Conservation (phyloP, 2,113 vertebrate genomes). For the Cygnus atratus region DNA sequence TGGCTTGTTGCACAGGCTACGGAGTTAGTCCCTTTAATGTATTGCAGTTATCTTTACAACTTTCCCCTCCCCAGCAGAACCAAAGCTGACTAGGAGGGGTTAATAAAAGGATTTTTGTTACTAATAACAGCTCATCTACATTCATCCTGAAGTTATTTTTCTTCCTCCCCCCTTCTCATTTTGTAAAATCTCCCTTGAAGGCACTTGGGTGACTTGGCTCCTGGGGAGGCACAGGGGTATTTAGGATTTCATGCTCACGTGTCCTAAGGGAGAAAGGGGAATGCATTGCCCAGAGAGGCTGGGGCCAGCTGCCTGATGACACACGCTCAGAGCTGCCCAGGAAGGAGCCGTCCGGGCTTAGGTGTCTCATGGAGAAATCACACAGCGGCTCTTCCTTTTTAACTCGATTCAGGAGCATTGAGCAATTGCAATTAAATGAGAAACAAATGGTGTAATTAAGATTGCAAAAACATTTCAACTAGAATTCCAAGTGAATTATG, state of each 20-base stretch:
- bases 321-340: background rate
- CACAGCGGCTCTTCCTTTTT: background rate
- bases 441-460: slow-evolving; percentile 6
- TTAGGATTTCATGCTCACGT: background rate
- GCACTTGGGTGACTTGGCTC: background rate
- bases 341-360: background rate
- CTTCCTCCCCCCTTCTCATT: background rate
- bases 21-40: background rate
- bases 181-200: background rate
- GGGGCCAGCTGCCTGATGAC: background rate
- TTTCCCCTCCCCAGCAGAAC: background rate
- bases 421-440: background rate
- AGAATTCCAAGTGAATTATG: background rate
- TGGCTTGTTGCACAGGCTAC: background rate
- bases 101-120: background rate
- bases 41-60: background rate
- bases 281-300: background rate
- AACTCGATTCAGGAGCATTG: background rate
- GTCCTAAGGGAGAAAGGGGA: background rate
- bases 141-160: background rate
- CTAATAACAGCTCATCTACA: background rate
- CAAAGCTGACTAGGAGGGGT: background rate
- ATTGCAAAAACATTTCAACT: slow-evolving; percentile 39
- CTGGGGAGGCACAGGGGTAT: background rate
- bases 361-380: background rate